Conservation (phyloP, 2,888 invertebrate genomes). For the Leucozona laternaria region DNA sequence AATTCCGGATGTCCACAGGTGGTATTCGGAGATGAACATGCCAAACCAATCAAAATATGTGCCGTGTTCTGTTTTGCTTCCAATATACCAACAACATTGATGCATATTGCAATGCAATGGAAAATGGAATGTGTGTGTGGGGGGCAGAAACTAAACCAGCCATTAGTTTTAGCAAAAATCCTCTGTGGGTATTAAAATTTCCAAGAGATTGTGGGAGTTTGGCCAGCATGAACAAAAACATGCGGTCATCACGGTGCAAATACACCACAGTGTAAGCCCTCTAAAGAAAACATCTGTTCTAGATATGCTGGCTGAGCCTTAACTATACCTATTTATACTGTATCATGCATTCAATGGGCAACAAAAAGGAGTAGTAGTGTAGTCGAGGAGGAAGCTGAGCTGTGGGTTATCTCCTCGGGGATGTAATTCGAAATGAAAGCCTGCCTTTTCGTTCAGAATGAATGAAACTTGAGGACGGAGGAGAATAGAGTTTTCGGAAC, state of each 20-base stretch:
- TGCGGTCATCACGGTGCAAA: conserved; percentile 30
- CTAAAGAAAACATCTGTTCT: conserved; percentile 47
- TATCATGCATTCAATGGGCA: background rate
- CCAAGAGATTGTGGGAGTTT: conserved; percentile 7
- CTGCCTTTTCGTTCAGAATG: conserved; percentile 48
- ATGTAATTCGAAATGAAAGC: conserved; percentile 26
- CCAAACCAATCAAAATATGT: conserved; percentile 26
- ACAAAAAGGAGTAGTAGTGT: background rate
- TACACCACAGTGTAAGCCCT: background rate
- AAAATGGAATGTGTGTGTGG: background rate
- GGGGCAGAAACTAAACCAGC: background rate
- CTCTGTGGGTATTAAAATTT: conserved; percentile 33
- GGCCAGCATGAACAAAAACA: background rate
- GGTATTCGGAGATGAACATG: conserved; percentile 29
- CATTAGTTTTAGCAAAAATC: conserved; percentile 31
- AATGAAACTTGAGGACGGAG: conserved; percentile 48
- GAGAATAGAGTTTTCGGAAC: conserved; percentile 24
- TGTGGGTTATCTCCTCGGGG: conserved; percentile 8
- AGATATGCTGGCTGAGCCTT: background rate
- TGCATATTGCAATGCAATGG: too few species aligned
- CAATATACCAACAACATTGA: background rate
- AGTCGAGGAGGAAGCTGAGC: background rate
- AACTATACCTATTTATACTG: too few species aligned
- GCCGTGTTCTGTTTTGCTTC: background rate
- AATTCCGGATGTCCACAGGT: conserved; percentile 39